phyloP scores from a whole-genome alignment of 2,113 vertebrate genomes.

The Raja brachyura region DNA sequence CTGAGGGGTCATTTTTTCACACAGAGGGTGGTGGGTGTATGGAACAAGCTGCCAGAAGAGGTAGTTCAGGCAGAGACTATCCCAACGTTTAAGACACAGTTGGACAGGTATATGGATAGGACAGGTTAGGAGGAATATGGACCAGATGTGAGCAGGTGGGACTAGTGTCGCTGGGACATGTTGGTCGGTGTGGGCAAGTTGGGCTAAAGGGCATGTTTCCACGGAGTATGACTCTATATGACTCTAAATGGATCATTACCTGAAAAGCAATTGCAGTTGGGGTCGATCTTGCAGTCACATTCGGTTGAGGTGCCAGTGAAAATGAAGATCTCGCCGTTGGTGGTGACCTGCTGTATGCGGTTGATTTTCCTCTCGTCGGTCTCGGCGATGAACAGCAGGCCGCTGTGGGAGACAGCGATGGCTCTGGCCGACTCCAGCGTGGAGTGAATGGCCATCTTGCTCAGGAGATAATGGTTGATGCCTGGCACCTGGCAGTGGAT shows the following conservation, averaged over 20 bases:
- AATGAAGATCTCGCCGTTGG: slow-evolving; percentile 86
- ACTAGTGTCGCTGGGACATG: too few relatives aligned
- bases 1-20: too few relatives aligned
- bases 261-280: slow-evolving; percentile 95
- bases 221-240: too few relatives aligned
- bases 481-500: slow-evolving; percentile 93
- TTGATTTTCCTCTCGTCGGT: slow-evolving; percentile 93
- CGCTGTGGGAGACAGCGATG: slow-evolving; percentile 85
- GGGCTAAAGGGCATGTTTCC: too few relatives aligned
- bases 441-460: slow-evolving; percentile 79
- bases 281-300: slow-evolving; percentile 98
- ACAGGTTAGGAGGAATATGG: too few relatives aligned
- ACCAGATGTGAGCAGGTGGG: too few relatives aligned
- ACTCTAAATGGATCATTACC: slow-evolving; percentile 55
- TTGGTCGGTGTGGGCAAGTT: too few relatives aligned
- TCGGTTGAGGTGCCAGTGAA: slow-evolving; percentile 84
- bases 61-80: too few relatives aligned
- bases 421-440: slow-evolving; percentile 86
- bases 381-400: slow-evolving; percentile 85
- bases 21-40: too few relatives aligned
- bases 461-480: slow-evolving; percentile 81
- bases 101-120: too few relatives aligned
- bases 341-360: slow-evolving; percentile 91
- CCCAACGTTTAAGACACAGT: too few relatives aligned
- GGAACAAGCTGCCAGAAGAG: too few relatives aligned